Conservation (phyloP, 2,888 invertebrate genomes). For the Dendrolimus houi region DNA sequence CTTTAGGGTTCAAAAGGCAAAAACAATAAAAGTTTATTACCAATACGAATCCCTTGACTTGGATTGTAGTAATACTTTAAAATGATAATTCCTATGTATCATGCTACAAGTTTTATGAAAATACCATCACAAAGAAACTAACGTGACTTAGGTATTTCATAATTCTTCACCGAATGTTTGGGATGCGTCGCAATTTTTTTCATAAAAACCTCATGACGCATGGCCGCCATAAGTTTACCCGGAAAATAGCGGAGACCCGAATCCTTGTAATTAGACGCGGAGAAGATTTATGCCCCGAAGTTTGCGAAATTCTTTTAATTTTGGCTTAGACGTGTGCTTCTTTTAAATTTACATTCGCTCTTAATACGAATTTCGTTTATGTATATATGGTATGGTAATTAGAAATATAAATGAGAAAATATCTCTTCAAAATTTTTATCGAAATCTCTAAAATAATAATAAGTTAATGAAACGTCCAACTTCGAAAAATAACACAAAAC, state of each 20-base stretch:
- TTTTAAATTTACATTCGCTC: constrained; percentile 9
- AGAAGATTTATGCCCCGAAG: constrained; percentile 65
- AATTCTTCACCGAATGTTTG: constrained; percentile 34
- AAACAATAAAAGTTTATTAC: too few relatives aligned
- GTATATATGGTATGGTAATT: too few relatives aligned
- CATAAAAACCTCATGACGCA: constrained; percentile 65
- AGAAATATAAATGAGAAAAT: too few relatives aligned
- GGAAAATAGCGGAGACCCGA: constrained; percentile 53
- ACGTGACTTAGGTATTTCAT: constrained; percentile 22
- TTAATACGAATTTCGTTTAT: background rate
- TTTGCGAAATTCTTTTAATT: constrained; percentile 62
- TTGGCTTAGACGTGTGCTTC: constrained; percentile 47
- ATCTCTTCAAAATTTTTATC: too few relatives aligned
- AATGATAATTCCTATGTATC: too few relatives aligned
- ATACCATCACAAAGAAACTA: background rate
- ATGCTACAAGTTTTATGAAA: too few relatives aligned
- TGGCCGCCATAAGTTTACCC: constrained; percentile 62
- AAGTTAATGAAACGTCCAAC: too few relatives aligned
- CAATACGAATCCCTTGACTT: too few relatives aligned
- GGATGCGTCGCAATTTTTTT: constrained; percentile 46
- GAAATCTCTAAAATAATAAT: too few relatives aligned
- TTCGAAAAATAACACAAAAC: too few relatives aligned
- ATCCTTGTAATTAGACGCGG: constrained; percentile 67
- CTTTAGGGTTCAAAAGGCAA: too few relatives aligned
- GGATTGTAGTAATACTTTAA: too few relatives aligned